phyloP scores from a whole-genome alignment of 2,797 vertebrate species.

The Urophycis tenuis region DNA sequence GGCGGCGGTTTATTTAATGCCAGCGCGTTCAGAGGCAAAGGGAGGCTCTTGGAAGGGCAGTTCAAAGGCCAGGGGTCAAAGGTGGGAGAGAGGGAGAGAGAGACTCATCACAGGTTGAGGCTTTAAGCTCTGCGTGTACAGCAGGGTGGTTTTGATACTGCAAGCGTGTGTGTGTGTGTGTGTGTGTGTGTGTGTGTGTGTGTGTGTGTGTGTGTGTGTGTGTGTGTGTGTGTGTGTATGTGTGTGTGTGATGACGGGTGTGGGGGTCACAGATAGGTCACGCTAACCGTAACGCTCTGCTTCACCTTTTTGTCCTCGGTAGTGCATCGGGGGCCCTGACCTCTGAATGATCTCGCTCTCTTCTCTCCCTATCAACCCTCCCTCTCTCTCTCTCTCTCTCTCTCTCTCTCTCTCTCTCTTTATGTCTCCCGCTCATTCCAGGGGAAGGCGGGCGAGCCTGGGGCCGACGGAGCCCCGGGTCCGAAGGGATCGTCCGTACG shows the following conservation, averaged over 20 bases:
- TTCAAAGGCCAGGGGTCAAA: conserved; percentile 48
- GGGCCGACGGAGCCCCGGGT: conserved; percentile 56
- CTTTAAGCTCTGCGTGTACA: background rate
- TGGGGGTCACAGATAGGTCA: conserved; percentile 37
- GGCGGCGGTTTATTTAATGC: conserved; percentile 38
- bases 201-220: too few species aligned
- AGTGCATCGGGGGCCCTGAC: background rate
- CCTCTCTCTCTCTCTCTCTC: conserved; percentile 15
- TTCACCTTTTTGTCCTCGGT: background rate
- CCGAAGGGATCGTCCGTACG: conserved; percentile 63
- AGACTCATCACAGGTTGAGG: background rate
- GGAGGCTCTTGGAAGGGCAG: conserved; percentile 33
- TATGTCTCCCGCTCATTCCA: conserved; percentile 43
- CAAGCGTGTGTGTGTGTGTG: background rate
- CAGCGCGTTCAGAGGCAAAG: conserved; percentile 8
- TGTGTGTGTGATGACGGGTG: conserved; percentile 3
- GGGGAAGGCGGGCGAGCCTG: conserved; percentile 65
- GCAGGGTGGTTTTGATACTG: background rate
- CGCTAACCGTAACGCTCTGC: conserved; percentile 10
- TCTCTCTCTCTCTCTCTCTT: conserved; percentile 15
- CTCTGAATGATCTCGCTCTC: background rate
- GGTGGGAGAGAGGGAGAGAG: conserved; percentile 36
- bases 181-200: background rate
- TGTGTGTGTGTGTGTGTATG: background rate
- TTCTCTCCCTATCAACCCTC: too few species aligned